Evolutionary conservation across 2,797 vertebrate genomes (phyloP), one percentile per base, ranked within the genome.

Genomic region (Betta splendens): DNA sequence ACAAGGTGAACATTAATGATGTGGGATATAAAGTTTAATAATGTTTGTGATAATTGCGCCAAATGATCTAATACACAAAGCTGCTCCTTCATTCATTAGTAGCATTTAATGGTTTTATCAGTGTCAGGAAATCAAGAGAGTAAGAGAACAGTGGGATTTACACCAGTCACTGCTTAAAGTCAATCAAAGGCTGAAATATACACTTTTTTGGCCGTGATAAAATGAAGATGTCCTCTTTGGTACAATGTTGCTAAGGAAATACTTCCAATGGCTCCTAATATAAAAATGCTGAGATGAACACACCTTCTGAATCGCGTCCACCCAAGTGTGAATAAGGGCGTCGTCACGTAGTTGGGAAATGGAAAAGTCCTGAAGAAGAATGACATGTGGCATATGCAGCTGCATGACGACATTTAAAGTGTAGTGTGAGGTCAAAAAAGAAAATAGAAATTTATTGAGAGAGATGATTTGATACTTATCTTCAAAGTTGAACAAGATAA

Each of bases 401-500:
- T 75, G 64, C 36, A 7, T 53, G 62, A 53, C 52, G 37, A 60
- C 58, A 71, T 75, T 79, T 72, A 29, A 68, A 69, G 54, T 54
- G 32, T 52, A 32, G 39, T 35, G 72, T 58, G 40, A 72, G 56
- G 71, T 74, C 16, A 63, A 48, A 76, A 69, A 61, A 61, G 35
- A 50, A 31, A 46, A 50, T 32, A 44, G 58, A 15, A 35, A 3
- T 61, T 68, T 62, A 75, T 44, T 49, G 72, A 58, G 52, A 64
- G 56, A 82, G 69, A 67, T 61, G 77, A 80, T 73, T 77, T 79
- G 76, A 83, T 73, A 70, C 76, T 81, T 77, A 79, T 83, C 81
- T 80, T 74, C 82, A 58, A 82, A 80, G 83, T 77, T 77, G 59
- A 84, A 59, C 57, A 64, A 65, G 78, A 81, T 79, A 83, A 79